Base-by-base conservation (phyloP, 2,797 vertebrate genomes). In the Microcaecilia unicolor region DNA sequence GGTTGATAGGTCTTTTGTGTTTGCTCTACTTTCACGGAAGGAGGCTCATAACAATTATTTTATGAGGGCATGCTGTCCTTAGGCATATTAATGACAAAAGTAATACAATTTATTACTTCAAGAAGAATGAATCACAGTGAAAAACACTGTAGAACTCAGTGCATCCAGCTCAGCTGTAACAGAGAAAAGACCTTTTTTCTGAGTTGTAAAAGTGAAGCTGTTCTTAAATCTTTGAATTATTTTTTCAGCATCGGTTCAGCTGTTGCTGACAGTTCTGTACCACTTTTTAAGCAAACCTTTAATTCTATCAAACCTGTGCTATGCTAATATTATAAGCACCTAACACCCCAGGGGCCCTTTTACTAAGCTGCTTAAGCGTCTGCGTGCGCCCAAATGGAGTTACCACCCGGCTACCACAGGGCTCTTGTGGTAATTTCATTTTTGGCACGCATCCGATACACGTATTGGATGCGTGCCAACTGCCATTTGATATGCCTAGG, bases 1-100 rank as follows among this genome's bases (percentile, higher is more conserved):
- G 20, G 40, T 4, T 40, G 10, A 13, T 36, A 10, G n/a, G n/a
- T 7, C 51, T 16, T 53, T 33, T 7, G n/a, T 55, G 10, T 9
- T 18, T 21, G 1, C 8, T 21, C 1, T 13, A 2, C 27, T 6
- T 55, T 58, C 12, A 37, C 7, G 34, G 7, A 42, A 18, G 28
- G 48, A 22, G 15, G 34, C 19, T 24, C 13, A 31, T 18, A 40
- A 15, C 15, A 22, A 12, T 30, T 51, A 21, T 0, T 1, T 12
- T 25, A 20, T 11, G 17, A 51, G 44, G 21, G 6, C 8, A 34
- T 11, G 5, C 0, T 25, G 9, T 35, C 43, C 30, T 30, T 17
- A 28, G 27, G 17, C 31, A 6, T 0, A 0, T 12, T 2, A 32
- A 23, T 28, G 11, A 14, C 5, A 15, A 31, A 4, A 25, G 15